These are phyloP conservation scores for Lepus americanus DNA, from an alignment of 2,113 vertebrate species.

Conservation along the genomic window DNA sequence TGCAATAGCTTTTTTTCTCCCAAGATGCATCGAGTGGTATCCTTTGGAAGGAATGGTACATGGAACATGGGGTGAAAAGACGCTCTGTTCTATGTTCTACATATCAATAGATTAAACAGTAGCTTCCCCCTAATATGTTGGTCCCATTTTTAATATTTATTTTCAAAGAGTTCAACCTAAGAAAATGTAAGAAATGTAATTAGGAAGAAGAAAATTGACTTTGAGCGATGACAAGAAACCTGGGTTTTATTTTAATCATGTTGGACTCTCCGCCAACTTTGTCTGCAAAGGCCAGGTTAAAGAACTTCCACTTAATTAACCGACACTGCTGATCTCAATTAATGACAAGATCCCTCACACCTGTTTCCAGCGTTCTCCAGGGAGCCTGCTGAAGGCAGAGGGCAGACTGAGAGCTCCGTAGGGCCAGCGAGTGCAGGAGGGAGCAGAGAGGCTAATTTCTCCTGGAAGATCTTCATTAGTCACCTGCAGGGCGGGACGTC, in stretches of 20 bases:
- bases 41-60: not conserved
- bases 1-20: not conserved
- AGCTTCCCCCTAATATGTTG: not conserved
- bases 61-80: not conserved
- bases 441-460: conserved; percentile 67
- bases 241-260: conserved; percentile 49
- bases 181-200: conserved; percentile 53
- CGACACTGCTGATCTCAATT: conserved; percentile 69
- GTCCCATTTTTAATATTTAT: not conserved
- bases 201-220: conserved; percentile 26
- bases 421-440: conserved; percentile 52
- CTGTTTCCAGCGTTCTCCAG: conserved; percentile 71
- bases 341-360: conserved; percentile 66
- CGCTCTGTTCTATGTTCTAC: not conserved
- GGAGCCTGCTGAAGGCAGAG: conserved; percentile 34
- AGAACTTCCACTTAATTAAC: conserved; percentile 76
- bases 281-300: conserved; percentile 29
- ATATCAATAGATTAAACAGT: not conserved
- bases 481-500: conserved; percentile 47
- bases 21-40: not conserved
- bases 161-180: not conserved
- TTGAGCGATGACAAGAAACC: not conserved
- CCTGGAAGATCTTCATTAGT: conserved; percentile 64
- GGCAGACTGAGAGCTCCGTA: conserved; percentile 58
- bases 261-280: not conserved